These are phyloP conservation scores for Miichthys miiuy DNA, from an alignment of 2,797 vertebrate species.

Conservation along the genomic window DNA sequence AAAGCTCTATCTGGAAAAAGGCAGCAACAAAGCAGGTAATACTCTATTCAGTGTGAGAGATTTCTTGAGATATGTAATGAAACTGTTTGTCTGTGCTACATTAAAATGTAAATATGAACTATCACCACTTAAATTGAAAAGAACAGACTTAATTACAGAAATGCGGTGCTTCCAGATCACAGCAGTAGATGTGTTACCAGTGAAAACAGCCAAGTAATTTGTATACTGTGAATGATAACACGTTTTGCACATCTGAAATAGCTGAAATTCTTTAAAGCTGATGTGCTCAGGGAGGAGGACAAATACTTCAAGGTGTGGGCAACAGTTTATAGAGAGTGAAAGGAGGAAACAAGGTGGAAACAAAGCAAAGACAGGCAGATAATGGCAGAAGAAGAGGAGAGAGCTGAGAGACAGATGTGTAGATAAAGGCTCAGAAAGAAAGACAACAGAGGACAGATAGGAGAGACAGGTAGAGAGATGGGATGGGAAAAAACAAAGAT, in stretches of 20 bases:
- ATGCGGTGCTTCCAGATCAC: slow-evolving; percentile 17
- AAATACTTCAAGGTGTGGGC: slow-evolving; percentile 19
- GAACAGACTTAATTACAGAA: slow-evolving; percentile 21
- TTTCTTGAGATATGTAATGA: slow-evolving; percentile 33
- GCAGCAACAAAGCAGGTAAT: slow-evolving; percentile 18
- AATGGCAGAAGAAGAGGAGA: slow-evolving; percentile 52
- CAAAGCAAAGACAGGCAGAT: slow-evolving; percentile 51
- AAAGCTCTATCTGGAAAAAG: slow-evolving; percentile 18
- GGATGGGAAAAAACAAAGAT: slow-evolving; percentile 67
- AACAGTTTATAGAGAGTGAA: slow-evolving; percentile 34
- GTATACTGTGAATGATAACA: slow-evolving; percentile 25
- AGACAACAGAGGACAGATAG: slow-evolving; percentile 63
- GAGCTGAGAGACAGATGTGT: slow-evolving; percentile 56
- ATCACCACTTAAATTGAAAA: slow-evolving; percentile 16
- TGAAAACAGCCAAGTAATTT: slow-evolving; percentile 26
- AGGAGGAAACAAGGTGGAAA: slow-evolving; percentile 53
- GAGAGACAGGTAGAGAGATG: slow-evolving; percentile 60
- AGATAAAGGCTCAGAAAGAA: slow-evolving; percentile 58
- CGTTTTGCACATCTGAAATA: slow-evolving; percentile 18
- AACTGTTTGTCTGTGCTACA: slow-evolving; percentile 25
- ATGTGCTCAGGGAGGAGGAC: slow-evolving; percentile 34
- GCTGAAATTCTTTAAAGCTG: slow-evolving; percentile 7
- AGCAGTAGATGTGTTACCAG: slow-evolving; percentile 22
- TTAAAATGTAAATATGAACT: slow-evolving; percentile 53
- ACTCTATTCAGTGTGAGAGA: slow-evolving; percentile 22